Evolutionary conservation across 2,888 invertebrate genomes (phyloP).

Genomic region (Hypomecis punctinalis): DNA sequence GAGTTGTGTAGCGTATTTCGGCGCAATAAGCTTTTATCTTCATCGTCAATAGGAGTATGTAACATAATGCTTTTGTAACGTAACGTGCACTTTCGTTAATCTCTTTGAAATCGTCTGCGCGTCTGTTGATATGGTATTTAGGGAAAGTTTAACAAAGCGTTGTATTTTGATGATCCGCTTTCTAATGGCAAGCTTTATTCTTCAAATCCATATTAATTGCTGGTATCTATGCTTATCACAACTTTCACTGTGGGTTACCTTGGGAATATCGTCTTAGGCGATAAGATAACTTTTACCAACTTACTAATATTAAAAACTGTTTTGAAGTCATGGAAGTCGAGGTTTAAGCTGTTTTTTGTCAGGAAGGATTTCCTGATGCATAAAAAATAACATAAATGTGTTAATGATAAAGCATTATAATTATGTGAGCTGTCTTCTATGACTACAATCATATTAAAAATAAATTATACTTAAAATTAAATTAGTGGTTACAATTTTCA

Average conservation of each 20-base stretch:
- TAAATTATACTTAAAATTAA: neutral
- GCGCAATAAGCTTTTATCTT: constrained; percentile 20
- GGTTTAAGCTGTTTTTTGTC: no score
- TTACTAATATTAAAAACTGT: neutral
- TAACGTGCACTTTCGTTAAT: constrained; percentile 15
- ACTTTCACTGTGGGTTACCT: constrained; percentile 9
- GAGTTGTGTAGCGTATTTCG: constrained; percentile 25
- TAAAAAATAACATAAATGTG: no score
- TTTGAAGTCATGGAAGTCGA: no score
- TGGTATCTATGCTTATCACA: neutral
- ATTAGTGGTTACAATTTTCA: neutral
- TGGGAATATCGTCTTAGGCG: neutral
- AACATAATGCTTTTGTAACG: constrained; percentile 18
- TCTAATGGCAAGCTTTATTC: constrained; percentile 13
- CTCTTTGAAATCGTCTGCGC: constrained; percentile 3
- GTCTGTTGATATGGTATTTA: constrained; percentile 6
- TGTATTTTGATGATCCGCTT: constrained; percentile 22
- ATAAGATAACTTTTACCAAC: neutral
- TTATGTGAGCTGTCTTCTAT: neutral
- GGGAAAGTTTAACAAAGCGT: constrained; percentile 17
- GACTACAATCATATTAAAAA: neutral
- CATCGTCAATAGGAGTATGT: constrained; percentile 6
- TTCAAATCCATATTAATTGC: constrained; percentile 5
- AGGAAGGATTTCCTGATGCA: no score
- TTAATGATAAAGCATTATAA: neutral